Evolutionary conservation across 2,113 vertebrate species (phyloP), one percentile per base, ranked within the genome.

Genomic region (Vanacampus margaritifer): DNA sequence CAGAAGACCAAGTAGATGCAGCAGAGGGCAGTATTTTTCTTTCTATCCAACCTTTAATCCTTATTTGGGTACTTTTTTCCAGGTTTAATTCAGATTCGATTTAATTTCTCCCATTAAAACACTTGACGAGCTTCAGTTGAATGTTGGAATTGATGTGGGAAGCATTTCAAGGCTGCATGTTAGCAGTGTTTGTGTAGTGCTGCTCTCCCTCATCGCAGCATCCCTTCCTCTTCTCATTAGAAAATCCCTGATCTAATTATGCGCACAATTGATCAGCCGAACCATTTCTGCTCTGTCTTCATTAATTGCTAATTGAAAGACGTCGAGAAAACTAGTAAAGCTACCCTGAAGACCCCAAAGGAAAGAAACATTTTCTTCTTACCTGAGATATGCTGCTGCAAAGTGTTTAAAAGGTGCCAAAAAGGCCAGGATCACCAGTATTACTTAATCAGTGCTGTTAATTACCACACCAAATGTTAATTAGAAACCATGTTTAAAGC

Each of bases 281-380:
- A 66, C 77, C 69, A 67, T 79, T 85, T 84, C 64, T 26, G 58
- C 67, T 83, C 64, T 51, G 70, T 85, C 84, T 80, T 84, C 84
- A 84, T 86, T 86, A 81, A 71, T 36, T 28, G 61, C 69, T 88
- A 82, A 88, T 90, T 89, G 83, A 86, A 82, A 83, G 79, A 83
- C 67, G 78, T 65, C 71, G 69, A 65, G 71, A 72, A 86, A 85
- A 76, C 69, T 54, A 13, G 36, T 14, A 32, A 72, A 74, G 54
- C 65, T 36, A 7, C 43, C 63, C 69, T 5, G 37, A 43, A 39
- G 60, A 24, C 63, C 16, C 48, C n/a, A 51, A 61, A 69, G 68
- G 76, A 63, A 24, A 6, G 26, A 64, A 23, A 17, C 5, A 35
- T 64, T 68, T 61, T 54, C 46, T 24, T 26, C 61, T 50, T 24